Conservation (phyloP, 2,113 vertebrate genomes). For the Zingel zingel region DNA sequence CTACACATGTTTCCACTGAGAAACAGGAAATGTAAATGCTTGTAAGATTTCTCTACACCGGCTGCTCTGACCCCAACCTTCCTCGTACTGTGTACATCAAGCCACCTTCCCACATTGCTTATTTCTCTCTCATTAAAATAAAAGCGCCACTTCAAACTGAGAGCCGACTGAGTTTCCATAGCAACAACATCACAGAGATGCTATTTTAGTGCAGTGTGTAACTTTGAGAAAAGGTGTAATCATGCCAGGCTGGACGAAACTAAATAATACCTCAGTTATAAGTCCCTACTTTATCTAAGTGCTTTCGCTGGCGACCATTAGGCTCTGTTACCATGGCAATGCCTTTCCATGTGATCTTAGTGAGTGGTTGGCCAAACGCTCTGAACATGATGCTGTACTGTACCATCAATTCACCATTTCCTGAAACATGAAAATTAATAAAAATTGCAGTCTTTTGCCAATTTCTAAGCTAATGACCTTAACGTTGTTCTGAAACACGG, state of each 20-base stretch:
- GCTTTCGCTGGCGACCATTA: constrained; percentile 74
- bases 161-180: constrained; percentile 70
- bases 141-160: constrained; percentile 63
- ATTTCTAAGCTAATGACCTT: constrained; percentile 1
- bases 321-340: constrained; percentile 82
- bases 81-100: constrained; percentile 23
- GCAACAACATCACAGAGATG: constrained; percentile 77
- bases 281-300: constrained; percentile 74
- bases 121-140: constrained; percentile 74
- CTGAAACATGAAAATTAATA: constrained; percentile 25
- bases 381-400: constrained; percentile 48
- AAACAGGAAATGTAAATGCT: constrained; percentile 25
- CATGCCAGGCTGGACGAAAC: constrained; percentile 62
- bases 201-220: constrained; percentile 72
- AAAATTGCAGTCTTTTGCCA: background rate
- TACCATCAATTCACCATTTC: constrained; percentile 40
- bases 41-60: constrained; percentile 23
- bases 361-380: constrained; percentile 53
- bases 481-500: too few species aligned
- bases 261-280: constrained; percentile 77
- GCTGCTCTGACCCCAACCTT: constrained; percentile 53
- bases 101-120: constrained; percentile 55
- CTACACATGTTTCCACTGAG: constrained; percentile 3
- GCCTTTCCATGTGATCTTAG: constrained; percentile 64
- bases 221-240: constrained; percentile 78